These are phyloP conservation scores for Dermatemys mawii DNA, from an alignment of 2,113 vertebrate species.

Conservation along the genomic window DNA sequence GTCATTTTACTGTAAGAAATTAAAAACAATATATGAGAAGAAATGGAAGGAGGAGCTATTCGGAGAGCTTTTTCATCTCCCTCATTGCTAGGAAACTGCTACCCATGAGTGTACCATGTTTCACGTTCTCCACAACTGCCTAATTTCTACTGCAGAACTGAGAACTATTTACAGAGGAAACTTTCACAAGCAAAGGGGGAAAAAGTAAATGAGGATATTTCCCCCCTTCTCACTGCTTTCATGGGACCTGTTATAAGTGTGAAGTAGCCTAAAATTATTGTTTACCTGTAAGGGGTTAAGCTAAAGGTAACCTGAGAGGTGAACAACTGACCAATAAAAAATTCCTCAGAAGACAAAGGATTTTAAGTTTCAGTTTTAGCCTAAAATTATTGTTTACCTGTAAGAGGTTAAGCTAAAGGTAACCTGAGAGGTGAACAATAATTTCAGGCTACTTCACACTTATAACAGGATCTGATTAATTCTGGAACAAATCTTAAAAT, in stretches of 20 bases:
- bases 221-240: not conserved
- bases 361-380: too few species aligned
- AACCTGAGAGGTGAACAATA: too few species aligned
- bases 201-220: not conserved
- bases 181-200: rapidly evolving
- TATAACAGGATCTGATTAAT: too few species aligned
- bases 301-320: too few species aligned
- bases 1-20: not conserved
- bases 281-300: too few species aligned
- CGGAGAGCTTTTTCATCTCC: conserved; percentile 9
- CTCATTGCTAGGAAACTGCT: conserved; percentile 58
- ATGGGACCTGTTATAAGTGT: too few species aligned
- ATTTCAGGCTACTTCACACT: too few species aligned
- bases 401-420: too few species aligned
- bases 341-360: too few species aligned
- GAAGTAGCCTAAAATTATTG: too few species aligned
- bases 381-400: too few species aligned
- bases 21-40: rapidly evolving
- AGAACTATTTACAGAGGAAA: not conserved
- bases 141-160: rapidly evolving
- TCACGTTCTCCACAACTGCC: conserved; percentile 21
- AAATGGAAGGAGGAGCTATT: conserved; percentile 37
- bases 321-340: too few species aligned
- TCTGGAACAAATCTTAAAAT: not conserved
- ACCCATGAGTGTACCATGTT: rapidly evolving